Evolutionary conservation across 2,888 invertebrate genomes (phyloP).

Genomic region (Saturnia pavonia): DNA sequence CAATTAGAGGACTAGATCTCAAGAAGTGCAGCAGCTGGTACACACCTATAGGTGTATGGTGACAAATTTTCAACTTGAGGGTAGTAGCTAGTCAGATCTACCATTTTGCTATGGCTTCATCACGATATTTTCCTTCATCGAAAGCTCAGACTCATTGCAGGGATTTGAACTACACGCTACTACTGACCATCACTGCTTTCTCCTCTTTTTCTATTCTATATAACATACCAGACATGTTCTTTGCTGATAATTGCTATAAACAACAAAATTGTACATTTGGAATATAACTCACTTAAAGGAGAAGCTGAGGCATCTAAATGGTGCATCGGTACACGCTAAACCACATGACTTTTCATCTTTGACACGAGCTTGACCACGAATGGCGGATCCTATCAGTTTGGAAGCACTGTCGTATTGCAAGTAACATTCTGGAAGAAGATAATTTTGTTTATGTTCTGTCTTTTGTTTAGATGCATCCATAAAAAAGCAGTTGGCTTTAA

Average conservation of each 20-base stretch:
- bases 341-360: constrained; percentile 86
- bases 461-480: neutral
- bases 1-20: too few species aligned
- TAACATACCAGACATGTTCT: neutral
- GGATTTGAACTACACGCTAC: too few species aligned
- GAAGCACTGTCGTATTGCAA: constrained; percentile 90
- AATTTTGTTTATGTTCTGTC: neutral
- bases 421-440: constrained; percentile 85
- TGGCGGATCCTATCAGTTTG: constrained; percentile 83
- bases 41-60: too few species aligned
- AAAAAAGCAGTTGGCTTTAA: too few species aligned
- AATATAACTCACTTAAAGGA: constrained; percentile 80
- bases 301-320: constrained; percentile 88
- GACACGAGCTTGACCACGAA: constrained; percentile 84
- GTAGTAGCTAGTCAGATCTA: too few species aligned
- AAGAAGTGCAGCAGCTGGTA: too few species aligned
- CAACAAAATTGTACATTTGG: too few species aligned
- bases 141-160: too few species aligned
- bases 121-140: too few species aligned
- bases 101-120: too few species aligned
- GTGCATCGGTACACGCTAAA: constrained; percentile 82
- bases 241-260: neutral
- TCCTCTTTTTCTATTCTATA: neutral
- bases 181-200: too few species aligned
- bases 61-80: too few species aligned